A percentile compares a stretch with the other conserved stretches of the same genome.
Conservation (phyloP, 1,140 invertebrate species). For the Drosophila sturtevanti region DNA sequence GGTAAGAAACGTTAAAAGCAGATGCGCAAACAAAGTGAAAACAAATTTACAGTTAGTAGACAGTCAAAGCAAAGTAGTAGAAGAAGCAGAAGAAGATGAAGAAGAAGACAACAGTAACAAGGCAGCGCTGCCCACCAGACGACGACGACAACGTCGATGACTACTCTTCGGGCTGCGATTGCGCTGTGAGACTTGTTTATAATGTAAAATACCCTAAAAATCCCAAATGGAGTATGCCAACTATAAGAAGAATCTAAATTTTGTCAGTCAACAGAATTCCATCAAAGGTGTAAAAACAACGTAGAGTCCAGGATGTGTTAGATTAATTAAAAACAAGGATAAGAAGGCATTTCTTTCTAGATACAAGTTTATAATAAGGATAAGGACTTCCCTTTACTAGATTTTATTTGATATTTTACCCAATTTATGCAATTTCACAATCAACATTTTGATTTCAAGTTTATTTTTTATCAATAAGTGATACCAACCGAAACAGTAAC, state of each 20-base stretch:
- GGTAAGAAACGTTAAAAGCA: conserved; percentile 34
- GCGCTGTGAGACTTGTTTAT: conserved; percentile 5
- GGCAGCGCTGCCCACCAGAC: conserved; percentile 1
- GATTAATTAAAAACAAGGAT: too few species aligned
- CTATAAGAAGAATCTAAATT: not conserved
- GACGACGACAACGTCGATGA: not conserved
- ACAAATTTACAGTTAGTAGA: conserved; percentile 77
- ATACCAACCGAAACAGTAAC: too few species aligned
- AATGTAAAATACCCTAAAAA: not conserved
- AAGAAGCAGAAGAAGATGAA: conserved; percentile 36
- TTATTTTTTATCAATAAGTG: too few species aligned
- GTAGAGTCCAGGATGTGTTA: too few species aligned
- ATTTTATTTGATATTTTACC: too few species aligned
- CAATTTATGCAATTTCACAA: too few species aligned
- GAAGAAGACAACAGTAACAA: conserved; percentile 22
- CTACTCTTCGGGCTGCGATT: not conserved
- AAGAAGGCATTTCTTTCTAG: too few species aligned
- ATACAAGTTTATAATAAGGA: too few species aligned
- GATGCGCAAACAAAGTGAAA: conserved; percentile 80
- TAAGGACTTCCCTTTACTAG: too few species aligned
- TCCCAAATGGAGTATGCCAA: not conserved
- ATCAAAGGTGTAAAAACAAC: too few species aligned
- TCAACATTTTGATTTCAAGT: too few species aligned
- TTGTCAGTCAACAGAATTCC: too few species aligned
- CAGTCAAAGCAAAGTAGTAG: conserved; percentile 34